phyloP scores from a whole-genome alignment of 2,113 vertebrate genomes.

The Eubucco bourcierii region DNA sequence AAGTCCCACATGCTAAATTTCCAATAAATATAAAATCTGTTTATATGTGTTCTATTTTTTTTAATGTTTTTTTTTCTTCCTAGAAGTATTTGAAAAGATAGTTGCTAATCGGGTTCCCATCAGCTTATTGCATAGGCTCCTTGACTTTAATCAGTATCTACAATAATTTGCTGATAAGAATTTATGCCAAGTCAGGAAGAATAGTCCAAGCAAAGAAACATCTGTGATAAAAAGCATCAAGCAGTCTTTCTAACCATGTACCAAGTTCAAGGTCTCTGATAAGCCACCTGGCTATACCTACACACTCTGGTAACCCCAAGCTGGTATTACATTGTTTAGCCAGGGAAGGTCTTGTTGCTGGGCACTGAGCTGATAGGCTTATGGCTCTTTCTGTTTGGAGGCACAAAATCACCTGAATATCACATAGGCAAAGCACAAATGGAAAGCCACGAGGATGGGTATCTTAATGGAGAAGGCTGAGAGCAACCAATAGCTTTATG shows the following conservation, averaged over 20 bases:
- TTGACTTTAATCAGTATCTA: not conserved
- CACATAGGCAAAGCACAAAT: not conserved
- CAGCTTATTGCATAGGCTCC: not conserved
- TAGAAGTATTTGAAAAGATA: not conserved
- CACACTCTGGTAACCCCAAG: slow-evolving; percentile 56
- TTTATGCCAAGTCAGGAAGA: slow-evolving; percentile 39
- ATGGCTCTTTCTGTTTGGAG: not conserved
- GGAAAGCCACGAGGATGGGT: not conserved
- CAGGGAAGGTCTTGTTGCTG: slow-evolving; percentile 53
- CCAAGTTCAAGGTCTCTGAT: slow-evolving; percentile 67
- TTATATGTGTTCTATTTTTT: not conserved
- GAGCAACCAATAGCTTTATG: not conserved
- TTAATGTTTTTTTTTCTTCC: rapidly evolving
- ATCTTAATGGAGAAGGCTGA: not conserved
- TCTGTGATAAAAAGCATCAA: slow-evolving; percentile 61
- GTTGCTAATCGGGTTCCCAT: not conserved
- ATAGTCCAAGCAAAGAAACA: slow-evolving; percentile 46
- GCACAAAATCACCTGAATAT: slow-evolving; percentile 1
- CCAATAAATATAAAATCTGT: not conserved
- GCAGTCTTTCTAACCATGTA: slow-evolving; percentile 48
- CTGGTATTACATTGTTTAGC: slow-evolving; percentile 62
- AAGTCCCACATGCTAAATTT: not conserved
- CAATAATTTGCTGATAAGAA: slow-evolving; percentile 17
- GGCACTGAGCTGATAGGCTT: slow-evolving; percentile 10
- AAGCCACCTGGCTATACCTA: slow-evolving; percentile 59